These are phyloP conservation scores for Rissa tridactyla DNA, from an alignment of 2,113 vertebrate genomes.

Conservation along the genomic window DNA sequence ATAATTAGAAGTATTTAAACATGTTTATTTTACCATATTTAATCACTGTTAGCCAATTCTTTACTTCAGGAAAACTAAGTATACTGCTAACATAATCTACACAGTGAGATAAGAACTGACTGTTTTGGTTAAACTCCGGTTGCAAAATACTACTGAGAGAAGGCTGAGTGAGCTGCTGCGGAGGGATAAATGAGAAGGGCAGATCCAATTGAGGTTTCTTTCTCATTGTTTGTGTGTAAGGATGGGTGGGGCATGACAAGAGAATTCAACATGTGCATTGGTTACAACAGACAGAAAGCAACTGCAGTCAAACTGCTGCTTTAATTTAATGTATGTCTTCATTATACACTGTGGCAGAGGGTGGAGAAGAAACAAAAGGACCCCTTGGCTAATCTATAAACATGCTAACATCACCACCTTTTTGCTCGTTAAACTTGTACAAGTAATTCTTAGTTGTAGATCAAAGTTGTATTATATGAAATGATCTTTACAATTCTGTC, in stretches of 20 bases:
- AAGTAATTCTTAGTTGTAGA: background rate
- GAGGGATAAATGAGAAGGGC: background rate
- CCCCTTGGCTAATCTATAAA: background rate
- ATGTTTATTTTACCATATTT: background rate
- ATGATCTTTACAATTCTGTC: background rate
- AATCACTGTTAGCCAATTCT: background rate
- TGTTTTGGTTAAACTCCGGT: background rate
- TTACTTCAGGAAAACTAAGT: background rate
- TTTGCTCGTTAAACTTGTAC: background rate
- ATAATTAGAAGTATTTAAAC: background rate
- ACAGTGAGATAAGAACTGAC: background rate
- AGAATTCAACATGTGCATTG: background rate
- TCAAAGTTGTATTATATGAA: background rate
- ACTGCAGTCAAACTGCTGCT: background rate
- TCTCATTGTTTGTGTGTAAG: background rate
- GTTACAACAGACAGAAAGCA: background rate
- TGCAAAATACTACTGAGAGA: background rate
- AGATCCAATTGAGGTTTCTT: background rate
- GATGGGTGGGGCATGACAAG: background rate
- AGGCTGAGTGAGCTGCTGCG: background rate
- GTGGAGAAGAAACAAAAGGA: background rate
- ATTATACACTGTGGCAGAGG: background rate
- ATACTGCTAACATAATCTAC: background rate
- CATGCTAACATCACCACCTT: background rate
- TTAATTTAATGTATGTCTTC: background rate